These are phyloP conservation scores for Rhagoletis zephyria DNA, from an alignment of 1,140 invertebrate species.

Conservation along the genomic window DNA sequence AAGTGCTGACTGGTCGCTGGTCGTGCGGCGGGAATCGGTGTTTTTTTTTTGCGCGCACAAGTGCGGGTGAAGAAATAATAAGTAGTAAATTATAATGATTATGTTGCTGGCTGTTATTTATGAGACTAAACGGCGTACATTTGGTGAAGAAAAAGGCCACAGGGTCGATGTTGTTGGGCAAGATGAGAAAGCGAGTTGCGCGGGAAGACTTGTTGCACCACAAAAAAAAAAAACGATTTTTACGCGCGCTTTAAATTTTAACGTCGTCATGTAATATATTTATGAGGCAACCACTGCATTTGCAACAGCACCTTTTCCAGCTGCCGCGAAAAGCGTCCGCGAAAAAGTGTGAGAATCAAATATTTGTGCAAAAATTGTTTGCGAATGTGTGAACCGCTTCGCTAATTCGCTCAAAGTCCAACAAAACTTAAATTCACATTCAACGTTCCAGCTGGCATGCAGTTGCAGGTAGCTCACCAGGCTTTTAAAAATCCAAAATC, in stretches of 20 bases:
- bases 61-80: not conserved
- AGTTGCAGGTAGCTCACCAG: not conserved
- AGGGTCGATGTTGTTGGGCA: not conserved
- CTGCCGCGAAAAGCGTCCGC: not conserved
- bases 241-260: not conserved
- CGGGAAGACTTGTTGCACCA: not conserved
- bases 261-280: not conserved
- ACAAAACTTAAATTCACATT: not conserved
- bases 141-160: not conserved
- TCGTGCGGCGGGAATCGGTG: not conserved
- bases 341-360: conserved; percentile 45
- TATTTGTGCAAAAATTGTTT: not conserved
- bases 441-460: not conserved
- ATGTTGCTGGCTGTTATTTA: conserved; percentile 27
- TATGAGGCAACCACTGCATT: not conserved
- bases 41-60: not conserved
- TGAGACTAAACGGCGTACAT: conserved; percentile 11
- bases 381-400: not conserved
- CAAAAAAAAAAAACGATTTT: not conserved
- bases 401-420: not conserved
- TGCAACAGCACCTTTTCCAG: not conserved
- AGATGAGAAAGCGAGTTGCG: conserved; percentile 16
- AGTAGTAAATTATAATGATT: conserved; percentile 42
- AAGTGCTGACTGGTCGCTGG: not conserved
- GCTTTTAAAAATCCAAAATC: not conserved